A percentile compares a stretch with the other conserved stretches of the same genome.
phyloP scores from a whole-genome alignment of 2,113 vertebrate genomes.

The Corythornis vintsioides region DNA sequence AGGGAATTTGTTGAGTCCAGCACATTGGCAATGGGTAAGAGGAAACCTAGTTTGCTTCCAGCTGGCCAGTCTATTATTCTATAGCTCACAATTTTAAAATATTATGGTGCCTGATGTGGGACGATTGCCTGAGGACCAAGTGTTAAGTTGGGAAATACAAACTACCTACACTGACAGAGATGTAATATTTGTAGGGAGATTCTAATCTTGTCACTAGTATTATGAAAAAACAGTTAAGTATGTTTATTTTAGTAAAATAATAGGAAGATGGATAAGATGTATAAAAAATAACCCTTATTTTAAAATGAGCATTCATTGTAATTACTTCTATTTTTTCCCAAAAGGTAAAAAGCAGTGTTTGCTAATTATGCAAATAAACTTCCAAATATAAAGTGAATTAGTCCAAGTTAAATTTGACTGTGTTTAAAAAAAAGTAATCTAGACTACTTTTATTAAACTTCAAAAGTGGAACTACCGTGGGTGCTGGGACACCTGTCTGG shows the following conservation, averaged over 20 bases:
- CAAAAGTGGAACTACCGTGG: neutral
- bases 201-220: neutral
- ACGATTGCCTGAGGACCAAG: constrained; percentile 28
- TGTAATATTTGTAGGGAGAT: neutral
- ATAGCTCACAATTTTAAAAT: constrained; percentile 26
- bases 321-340: neutral
- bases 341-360: neutral
- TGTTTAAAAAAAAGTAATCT: neutral
- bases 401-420: neutral
- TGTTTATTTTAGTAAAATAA: neutral
- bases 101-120: constrained; percentile 34
- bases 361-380: neutral
- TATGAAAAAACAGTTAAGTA: neutral
- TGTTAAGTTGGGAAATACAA: constrained; percentile 21
- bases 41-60: constrained; percentile 55
- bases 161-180: neutral
- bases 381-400: neutral
- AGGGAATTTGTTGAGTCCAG: constrained; percentile 44
- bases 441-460: neutral
- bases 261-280: neutral
- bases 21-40: constrained; percentile 44
- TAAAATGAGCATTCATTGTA: neutral
- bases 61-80: neutral
- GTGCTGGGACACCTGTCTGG: neutral
- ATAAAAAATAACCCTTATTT: neutral